Evolutionary conservation across 2,113 vertebrate genomes (phyloP).

Genomic region (Rhombomys opimus): DNA sequence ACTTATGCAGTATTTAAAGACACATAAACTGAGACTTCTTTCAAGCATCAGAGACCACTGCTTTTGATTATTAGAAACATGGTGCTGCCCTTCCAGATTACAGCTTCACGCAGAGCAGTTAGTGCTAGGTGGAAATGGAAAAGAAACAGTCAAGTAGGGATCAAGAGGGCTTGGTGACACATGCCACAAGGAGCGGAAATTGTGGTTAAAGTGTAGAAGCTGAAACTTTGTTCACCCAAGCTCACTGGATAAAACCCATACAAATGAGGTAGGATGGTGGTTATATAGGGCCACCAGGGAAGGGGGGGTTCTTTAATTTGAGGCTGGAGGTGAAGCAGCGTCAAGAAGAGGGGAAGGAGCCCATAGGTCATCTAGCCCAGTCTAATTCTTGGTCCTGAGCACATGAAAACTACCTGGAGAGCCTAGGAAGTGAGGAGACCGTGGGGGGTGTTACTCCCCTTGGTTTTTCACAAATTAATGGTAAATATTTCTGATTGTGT

Average conservation of each 20-base stretch:
- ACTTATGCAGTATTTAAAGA: background rate
- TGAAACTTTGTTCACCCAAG: background rate
- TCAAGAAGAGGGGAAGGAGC: background rate
- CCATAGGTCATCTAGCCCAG: background rate
- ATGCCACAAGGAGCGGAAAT: background rate
- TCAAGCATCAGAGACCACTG: background rate
- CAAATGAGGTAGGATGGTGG: background rate
- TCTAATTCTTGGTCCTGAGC: background rate
- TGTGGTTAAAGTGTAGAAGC: background rate
- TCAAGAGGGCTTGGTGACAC: background rate
- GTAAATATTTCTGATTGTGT: background rate
- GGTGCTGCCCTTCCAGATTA: slow-evolving; percentile 12
- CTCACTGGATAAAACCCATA: background rate
- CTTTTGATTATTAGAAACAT: slow-evolving; percentile 44
- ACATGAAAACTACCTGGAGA: background rate
- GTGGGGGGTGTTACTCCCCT: background rate
- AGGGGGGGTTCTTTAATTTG: background rate
- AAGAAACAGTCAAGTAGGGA: background rate
- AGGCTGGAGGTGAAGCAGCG: background rate
- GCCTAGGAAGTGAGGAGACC: background rate
- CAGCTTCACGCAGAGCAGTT: slow-evolving; percentile 6
- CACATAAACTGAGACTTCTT: slow-evolving; percentile 19
- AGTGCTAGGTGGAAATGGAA: background rate
- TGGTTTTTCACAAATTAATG: slow-evolving; percentile 30
- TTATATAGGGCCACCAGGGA: too few species aligned